A percentile compares a stretch with the other conserved stretches of the same genome.
phyloP scores from a whole-genome alignment of 2,113 vertebrate genomes.

The Marcusenius ussheri region DNA sequence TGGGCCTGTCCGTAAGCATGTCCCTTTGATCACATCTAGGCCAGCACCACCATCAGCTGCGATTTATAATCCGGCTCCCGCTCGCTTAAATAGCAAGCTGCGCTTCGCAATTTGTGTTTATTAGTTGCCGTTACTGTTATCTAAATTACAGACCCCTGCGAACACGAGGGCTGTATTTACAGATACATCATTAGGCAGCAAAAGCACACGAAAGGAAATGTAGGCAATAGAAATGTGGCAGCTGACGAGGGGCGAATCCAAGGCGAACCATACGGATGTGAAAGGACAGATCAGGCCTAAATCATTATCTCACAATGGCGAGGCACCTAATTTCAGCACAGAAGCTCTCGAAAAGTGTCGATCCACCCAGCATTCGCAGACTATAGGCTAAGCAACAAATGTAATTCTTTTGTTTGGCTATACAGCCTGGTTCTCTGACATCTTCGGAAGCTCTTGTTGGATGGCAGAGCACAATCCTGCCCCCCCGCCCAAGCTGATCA shows the following conservation, averaged over 20 bases:
- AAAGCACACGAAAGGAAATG: not conserved
- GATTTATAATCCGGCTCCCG: not conserved
- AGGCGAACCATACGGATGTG: not conserved
- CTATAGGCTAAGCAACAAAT: not conserved
- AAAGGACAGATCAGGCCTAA: not conserved
- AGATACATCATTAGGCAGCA: conserved; percentile 8
- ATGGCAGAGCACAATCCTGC: not conserved
- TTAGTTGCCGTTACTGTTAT: not conserved
- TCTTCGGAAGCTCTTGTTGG: not conserved
- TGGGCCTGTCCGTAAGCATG: not conserved
- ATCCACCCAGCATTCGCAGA: not conserved
- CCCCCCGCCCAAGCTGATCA: not conserved
- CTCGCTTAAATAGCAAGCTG: not conserved
- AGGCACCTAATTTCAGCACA: not conserved
- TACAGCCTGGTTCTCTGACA: not conserved
- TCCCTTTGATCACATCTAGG: not conserved
- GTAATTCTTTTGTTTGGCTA: not conserved
- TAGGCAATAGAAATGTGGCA: not conserved
- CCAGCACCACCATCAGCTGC: not conserved
- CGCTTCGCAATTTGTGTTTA: conserved; percentile 11
- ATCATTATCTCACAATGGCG: not conserved
- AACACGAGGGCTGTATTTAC: conserved; percentile 7
- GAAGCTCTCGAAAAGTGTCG: not conserved
- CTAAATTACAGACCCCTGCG: conserved; percentile 17
- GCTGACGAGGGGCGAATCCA: not conserved